These are phyloP conservation scores for Charanyca ferruginea DNA, from an alignment of 2,888 invertebrate genomes.

Conservation along the genomic window DNA sequence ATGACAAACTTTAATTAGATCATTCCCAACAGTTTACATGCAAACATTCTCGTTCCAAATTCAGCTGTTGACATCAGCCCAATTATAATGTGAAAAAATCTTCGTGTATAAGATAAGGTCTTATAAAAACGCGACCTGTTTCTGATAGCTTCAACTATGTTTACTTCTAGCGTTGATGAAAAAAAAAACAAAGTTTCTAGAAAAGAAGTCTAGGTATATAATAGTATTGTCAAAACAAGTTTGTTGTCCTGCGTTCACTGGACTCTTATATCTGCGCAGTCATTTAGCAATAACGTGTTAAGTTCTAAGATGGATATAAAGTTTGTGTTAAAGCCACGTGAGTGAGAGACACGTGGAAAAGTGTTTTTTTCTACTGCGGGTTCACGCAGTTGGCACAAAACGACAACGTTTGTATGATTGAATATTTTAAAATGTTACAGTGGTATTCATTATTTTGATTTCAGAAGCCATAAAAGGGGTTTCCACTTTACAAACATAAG, in stretches of 20 bases:
- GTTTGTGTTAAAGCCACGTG: not conserved
- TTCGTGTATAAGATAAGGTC: constrained; percentile 6
- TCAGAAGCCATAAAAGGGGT: constrained; percentile 39
- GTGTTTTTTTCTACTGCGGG: not conserved
- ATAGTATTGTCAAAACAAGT: constrained; percentile 23
- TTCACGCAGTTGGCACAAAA: not conserved
- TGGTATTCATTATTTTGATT: constrained; percentile 14
- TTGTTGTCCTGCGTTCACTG: constrained; percentile 4
- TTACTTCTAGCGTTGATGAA: not conserved
- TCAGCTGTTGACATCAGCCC: not conserved
- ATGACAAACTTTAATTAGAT: constrained; percentile 12
- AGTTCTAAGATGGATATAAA: constrained; percentile 13
- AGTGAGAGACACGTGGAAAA: not conserved
- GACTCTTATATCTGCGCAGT: constrained; percentile 3
- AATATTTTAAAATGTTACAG: not conserved
- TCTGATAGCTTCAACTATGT: constrained; percentile 15
- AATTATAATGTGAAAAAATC: not conserved
- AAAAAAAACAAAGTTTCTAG: constrained; percentile 10
- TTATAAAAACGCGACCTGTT: constrained; percentile 18
- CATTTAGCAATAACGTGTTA: constrained; percentile 21
- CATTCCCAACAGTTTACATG: not conserved
- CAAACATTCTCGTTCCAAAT: not conserved
- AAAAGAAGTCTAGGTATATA: not conserved
- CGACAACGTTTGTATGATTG: not conserved
- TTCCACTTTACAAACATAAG: constrained; percentile 53